Evolutionary conservation across 2,113 vertebrate species (phyloP), one percentile per base, ranked within the genome.

Genomic region (Albula glossodonta): DNA sequence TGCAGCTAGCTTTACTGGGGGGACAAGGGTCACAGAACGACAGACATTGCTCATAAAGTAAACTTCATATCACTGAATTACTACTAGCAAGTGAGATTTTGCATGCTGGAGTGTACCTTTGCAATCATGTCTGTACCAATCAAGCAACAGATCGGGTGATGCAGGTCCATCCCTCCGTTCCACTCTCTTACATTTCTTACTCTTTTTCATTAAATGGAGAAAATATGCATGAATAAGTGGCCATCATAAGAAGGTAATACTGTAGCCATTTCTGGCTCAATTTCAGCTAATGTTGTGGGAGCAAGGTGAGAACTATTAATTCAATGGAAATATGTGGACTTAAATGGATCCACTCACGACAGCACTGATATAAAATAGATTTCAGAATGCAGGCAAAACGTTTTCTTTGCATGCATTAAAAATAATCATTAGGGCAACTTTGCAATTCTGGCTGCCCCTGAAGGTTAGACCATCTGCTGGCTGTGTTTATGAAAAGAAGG

Each of bases 371-470:
- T 41, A 41, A 41, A 41, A 41, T 41, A 1, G 0, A 41, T 1
- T 41, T 41, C 31, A 41, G 31, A 57, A 82, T 86, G 41, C 22
- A 66, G 89, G 63, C n/a, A 81, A 74, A 56, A 56, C 2, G 80
- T 53, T 92, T 85, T 87, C 83, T 85, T 56, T 88, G 56, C 82
- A 84, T 86, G 51, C 78, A 86, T 89, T 84, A 85, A 88, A 90
- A 85, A 87, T 90, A 94, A 93, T 93, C 91, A 91, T 91, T 94
- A 90, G 84, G 88, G 90, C 84, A 88, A 83, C 86, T 87, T 85
- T 12, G 85, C 84, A 88, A 87, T 90, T 88, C 88, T 91, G 84
- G 49, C 90, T 90, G 86, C 90, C 90, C 90, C 82, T 81, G 84
- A 90, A 85, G 88, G 88, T 91, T 86, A 70, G 53, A 84, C 90